Evolutionary conservation across 2,797 vertebrate genomes (phyloP).

Genomic region (Rhyacichthys aspro): DNA sequence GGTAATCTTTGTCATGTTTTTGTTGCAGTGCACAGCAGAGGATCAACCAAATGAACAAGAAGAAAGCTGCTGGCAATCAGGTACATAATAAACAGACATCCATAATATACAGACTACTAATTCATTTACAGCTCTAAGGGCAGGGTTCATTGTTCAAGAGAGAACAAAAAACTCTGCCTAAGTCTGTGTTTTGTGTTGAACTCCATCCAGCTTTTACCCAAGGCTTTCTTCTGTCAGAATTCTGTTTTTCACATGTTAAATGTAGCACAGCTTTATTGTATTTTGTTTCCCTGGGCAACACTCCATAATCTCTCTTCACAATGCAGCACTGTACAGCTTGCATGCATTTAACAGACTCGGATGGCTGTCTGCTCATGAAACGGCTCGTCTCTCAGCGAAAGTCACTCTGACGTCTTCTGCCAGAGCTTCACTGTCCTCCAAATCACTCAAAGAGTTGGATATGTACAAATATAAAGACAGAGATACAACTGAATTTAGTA

Average conservation of each 20-base stretch:
- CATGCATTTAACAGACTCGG: constrained; percentile 17
- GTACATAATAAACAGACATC: constrained; percentile 69
- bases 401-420: constrained; percentile 5
- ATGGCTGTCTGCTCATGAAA: constrained; percentile 47
- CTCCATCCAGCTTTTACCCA: constrained; percentile 21
- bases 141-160: constrained; percentile 1
- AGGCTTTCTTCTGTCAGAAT: constrained; percentile 46
- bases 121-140: not conserved
- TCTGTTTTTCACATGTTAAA: constrained; percentile 41
- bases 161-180: no score
- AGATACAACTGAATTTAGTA: no score
- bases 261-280: constrained; percentile 40
- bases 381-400: constrained; percentile 18
- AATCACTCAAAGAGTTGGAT: not conserved
- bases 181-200: constrained; percentile 33
- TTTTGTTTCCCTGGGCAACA: constrained; percentile 42
- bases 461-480: constrained; percentile 3
- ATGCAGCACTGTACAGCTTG: constrained; percentile 13
- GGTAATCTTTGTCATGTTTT: constrained; percentile 18
- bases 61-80: constrained; percentile 96
- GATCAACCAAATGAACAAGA: constrained; percentile 95
- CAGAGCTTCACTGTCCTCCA: constrained; percentile 8
- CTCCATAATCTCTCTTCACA: constrained; percentile 30
- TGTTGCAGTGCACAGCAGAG: constrained; percentile 92
- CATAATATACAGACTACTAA: not conserved